These are phyloP conservation scores for Drosophila dunni DNA, from an alignment of 1,140 invertebrate genomes.

Conservation along the genomic window DNA sequence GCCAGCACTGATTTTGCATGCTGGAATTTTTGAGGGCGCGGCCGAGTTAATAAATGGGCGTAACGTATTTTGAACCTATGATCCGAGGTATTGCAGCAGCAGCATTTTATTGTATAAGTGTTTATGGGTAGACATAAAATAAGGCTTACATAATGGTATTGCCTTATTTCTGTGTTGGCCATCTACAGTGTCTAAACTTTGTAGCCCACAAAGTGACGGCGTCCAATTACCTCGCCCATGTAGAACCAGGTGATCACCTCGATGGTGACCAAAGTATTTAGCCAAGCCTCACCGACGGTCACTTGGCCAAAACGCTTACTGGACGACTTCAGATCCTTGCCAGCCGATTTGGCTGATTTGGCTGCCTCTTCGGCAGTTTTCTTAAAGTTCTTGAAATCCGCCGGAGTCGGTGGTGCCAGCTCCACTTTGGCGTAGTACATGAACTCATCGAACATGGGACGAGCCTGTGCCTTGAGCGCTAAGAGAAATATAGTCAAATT, in stretches of 20 bases:
- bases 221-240: slow-evolving; percentile 98
- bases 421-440: slow-evolving; percentile 96
- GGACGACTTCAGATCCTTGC: slow-evolving; percentile 86
- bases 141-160: not conserved
- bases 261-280: slow-evolving; percentile 93
- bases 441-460: slow-evolving; percentile 91
- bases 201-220: slow-evolving; percentile 95
- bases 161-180: slow-evolving; percentile 45
- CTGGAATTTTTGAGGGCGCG: slow-evolving; percentile 35
- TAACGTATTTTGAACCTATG: slow-evolving; percentile 30
- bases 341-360: slow-evolving; percentile 89
- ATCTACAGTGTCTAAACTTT: slow-evolving; percentile 88
- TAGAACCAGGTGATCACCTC: slow-evolving; percentile 98
- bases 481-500: not conserved
- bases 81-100: slow-evolving; percentile 39
- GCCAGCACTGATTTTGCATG: slow-evolving; percentile 39
- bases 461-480: slow-evolving; percentile 85
- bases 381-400: slow-evolving; percentile 92
- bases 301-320: slow-evolving; percentile 91
- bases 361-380: not conserved
- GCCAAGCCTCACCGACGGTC: slow-evolving; percentile 93
- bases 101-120: slow-evolving; percentile 13
- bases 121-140: slow-evolving; percentile 12
- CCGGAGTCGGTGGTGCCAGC: slow-evolving; percentile 93
- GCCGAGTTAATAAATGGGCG: slow-evolving; percentile 21